Percentiles rank a stretch among this genome's conserved stretches.
phyloP scores from a whole-genome alignment of 1,140 invertebrate genomes.

The Aphidius ervi region DNA sequence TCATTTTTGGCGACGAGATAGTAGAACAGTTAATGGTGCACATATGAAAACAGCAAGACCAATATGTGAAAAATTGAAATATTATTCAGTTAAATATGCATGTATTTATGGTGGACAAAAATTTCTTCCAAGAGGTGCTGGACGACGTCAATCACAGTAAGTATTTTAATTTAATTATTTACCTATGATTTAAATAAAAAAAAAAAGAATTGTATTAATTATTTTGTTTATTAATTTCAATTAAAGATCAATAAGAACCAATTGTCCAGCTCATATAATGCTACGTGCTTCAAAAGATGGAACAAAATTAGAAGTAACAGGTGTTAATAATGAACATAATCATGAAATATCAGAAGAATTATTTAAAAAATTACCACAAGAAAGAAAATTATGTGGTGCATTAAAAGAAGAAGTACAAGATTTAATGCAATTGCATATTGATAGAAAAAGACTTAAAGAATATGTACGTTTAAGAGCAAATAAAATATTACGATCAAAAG shows the following conservation, averaged over 20 bases:
- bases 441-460: slow-evolving; percentile 48
- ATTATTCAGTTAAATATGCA: slow-evolving; percentile 53
- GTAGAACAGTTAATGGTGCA: slow-evolving; percentile 49
- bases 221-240: slow-evolving; percentile 11
- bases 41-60: slow-evolving; percentile 52
- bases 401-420: slow-evolving; percentile 51
- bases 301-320: slow-evolving; percentile 51
- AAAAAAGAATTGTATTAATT: too few relatives aligned
- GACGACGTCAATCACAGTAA: slow-evolving; percentile 47
- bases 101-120: slow-evolving; percentile 53
- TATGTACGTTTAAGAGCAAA: slow-evolving; percentile 46
- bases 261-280: slow-evolving; percentile 53
- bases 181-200: too few relatives aligned
- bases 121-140: slow-evolving; percentile 47
- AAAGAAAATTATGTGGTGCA: slow-evolving; percentile 45
- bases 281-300: slow-evolving; percentile 51
- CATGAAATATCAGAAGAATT: slow-evolving; percentile 51
- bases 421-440: slow-evolving; percentile 45
- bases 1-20: slow-evolving; percentile 51
- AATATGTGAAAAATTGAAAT: slow-evolving; percentile 46
- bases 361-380: slow-evolving; percentile 49
- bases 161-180: slow-evolving; percentile 17
- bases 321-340: slow-evolving; percentile 52
- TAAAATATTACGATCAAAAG: slow-evolving; percentile 47
- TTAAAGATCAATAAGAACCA: slow-evolving; percentile 46